These are phyloP conservation scores for Philonicus albiceps DNA, from an alignment of 2,888 invertebrate species.

Conservation along the genomic window DNA sequence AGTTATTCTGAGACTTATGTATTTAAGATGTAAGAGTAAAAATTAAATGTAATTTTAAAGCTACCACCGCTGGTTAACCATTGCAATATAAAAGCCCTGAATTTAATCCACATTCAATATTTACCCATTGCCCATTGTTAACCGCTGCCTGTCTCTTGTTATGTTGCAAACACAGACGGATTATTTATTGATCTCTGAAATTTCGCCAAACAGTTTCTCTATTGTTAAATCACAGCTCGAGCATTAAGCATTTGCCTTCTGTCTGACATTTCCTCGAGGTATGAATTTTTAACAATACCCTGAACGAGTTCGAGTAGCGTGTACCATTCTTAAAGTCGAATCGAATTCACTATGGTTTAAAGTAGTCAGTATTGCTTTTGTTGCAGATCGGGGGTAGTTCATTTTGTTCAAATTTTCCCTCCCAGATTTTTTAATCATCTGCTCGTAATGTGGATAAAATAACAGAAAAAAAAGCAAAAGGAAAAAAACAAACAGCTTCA, in stretches of 20 bases:
- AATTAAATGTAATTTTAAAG: not conserved
- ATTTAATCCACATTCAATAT: not conserved
- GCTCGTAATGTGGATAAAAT: not conserved
- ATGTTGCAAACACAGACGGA: not conserved
- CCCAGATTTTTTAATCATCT: not conserved
- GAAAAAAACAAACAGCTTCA: not conserved
- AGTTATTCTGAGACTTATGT: not conserved
- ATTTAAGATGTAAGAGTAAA: not conserved
- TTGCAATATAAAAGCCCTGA: not conserved
- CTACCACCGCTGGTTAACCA: not conserved
- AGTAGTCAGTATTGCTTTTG: not conserved
- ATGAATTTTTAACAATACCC: not conserved
- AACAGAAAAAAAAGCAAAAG: not conserved
- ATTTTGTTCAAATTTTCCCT: not conserved
- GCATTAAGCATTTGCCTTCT: not conserved
- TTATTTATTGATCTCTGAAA: not conserved
- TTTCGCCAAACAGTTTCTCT: not conserved
- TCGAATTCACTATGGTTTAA: too few species aligned
- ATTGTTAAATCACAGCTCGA: not conserved
- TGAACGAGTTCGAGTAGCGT: not conserved
- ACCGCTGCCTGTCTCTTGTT: not conserved
- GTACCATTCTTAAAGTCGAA: not conserved
- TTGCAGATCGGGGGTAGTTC: not conserved
- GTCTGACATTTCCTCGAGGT: not conserved
- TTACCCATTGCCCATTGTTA: not conserved